phyloP scores from a whole-genome alignment of 2,888 invertebrate species.

The Tethea ocularis region DNA sequence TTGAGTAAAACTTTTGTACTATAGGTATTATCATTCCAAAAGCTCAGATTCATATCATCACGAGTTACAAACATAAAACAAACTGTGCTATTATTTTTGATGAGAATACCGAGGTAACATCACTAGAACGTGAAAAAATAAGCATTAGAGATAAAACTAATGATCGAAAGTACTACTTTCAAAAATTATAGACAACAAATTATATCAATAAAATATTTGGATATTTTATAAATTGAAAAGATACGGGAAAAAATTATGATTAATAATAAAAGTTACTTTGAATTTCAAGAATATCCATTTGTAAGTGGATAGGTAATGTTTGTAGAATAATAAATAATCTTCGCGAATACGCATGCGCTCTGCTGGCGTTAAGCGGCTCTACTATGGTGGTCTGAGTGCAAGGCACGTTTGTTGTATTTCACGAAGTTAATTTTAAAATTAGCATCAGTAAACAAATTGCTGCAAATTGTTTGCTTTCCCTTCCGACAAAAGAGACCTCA shows the following conservation, averaged over 20 bases:
- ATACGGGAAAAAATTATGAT: too few species aligned
- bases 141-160: neutral
- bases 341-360: constrained; percentile 37
- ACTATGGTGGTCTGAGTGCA: constrained; percentile 70
- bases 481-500: constrained; percentile 53
- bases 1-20: constrained; percentile 29
- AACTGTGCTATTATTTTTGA: constrained; percentile 30
- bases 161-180: neutral
- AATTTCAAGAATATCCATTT: neutral
- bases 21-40: constrained; percentile 36
- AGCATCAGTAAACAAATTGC: constrained; percentile 75
- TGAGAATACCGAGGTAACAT: constrained; percentile 5
- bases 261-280: neutral
- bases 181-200: neutral
- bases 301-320: neutral
- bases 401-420: constrained; percentile 79
- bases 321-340: constrained; percentile 30
- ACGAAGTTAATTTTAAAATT: constrained; percentile 81
- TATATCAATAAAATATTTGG: neutral
- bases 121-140: neutral
- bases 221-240: too few species aligned
- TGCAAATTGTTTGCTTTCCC: constrained; percentile 62
- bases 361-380: constrained; percentile 32
- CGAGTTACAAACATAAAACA: constrained; percentile 31
- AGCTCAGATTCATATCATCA: constrained; percentile 36